phyloP scores from a whole-genome alignment of 1,140 invertebrate species.

The Drosophila nasuta region DNA sequence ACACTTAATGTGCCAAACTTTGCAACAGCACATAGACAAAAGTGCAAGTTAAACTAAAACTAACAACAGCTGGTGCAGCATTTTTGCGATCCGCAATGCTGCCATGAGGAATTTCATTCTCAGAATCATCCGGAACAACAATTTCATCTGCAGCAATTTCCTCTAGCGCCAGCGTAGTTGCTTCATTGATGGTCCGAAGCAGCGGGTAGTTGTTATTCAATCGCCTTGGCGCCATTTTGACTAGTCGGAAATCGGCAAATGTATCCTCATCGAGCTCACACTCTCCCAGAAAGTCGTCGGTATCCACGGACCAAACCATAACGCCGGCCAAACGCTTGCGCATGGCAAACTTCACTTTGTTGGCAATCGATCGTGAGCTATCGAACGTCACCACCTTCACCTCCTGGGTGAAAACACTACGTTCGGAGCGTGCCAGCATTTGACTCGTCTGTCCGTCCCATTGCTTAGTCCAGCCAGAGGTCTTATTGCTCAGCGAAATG shows the following conservation, averaged over 20 bases:
- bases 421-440: constrained; percentile 86
- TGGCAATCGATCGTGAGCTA: constrained; percentile 86
- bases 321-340: constrained; percentile 90
- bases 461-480: constrained; percentile 85
- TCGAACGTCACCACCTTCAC: constrained; percentile 87
- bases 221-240: constrained; percentile 73
- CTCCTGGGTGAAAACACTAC: constrained; percentile 80
- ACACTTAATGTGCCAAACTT: constrained; percentile 39
- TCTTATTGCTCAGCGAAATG: constrained; percentile 85
- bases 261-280: constrained; percentile 86
- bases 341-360: constrained; percentile 88
- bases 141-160: constrained; percentile 84
- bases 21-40: constrained; percentile 50
- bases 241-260: constrained; percentile 84
- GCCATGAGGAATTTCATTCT: constrained; percentile 73
- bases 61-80: constrained; percentile 40
- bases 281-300: constrained; percentile 90
- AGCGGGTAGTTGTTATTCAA: constrained; percentile 86
- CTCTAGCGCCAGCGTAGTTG: constrained; percentile 86
- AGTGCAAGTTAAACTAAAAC: constrained; percentile 43
- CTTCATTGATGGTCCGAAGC: constrained; percentile 88
- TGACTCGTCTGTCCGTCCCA: constrained; percentile 88
- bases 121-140: constrained; percentile 77
- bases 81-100: constrained; percentile 64
- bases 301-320: constrained; percentile 94